Conservation (phyloP, 2,888 invertebrate species). For the Synanthedon tipuliformis region DNA sequence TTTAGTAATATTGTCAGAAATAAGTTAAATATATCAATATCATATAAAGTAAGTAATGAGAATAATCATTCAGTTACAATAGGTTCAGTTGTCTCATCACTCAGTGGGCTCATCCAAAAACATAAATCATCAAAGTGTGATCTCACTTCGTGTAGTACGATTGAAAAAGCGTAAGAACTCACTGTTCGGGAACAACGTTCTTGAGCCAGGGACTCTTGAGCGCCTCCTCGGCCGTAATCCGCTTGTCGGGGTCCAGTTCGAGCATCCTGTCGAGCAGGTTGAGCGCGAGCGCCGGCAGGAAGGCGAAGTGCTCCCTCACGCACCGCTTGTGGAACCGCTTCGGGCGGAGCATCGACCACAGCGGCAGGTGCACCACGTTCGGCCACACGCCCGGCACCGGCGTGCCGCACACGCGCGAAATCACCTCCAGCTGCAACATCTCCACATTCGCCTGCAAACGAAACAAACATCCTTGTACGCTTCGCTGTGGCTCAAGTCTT, state of each 20-base stretch:
- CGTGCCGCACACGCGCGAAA: conserved; percentile 93
- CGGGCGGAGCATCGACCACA: conserved; percentile 91
- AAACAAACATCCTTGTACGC: no score
- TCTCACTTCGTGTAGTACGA: background rate
- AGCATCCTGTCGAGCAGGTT: conserved; percentile 96
- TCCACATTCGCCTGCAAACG: conserved; percentile 92
- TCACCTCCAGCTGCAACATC: conserved; percentile 93
- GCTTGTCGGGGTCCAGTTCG: conserved; percentile 91
- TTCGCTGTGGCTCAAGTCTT: no score
- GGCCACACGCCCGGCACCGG: conserved; percentile 98
- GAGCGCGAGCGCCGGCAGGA: conserved; percentile 88
- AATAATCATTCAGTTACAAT: no score
- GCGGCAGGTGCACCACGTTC: conserved; percentile 90
- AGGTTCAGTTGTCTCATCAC: no score
- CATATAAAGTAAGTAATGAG: no score
- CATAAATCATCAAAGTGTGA: no score
- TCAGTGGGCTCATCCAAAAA: no score
- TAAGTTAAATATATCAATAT: no score
- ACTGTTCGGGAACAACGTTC: conserved; percentile 91
- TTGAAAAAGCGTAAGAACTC: conserved; percentile 42
- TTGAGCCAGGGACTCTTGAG: conserved; percentile 92
- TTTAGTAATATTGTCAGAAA: no score
- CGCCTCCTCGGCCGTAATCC: conserved; percentile 95
- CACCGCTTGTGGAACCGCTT: conserved; percentile 90
- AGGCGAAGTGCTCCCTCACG: conserved; percentile 92